phyloP scores from a whole-genome alignment of 2,888 invertebrate species.

The Corythucha ciliata region DNA sequence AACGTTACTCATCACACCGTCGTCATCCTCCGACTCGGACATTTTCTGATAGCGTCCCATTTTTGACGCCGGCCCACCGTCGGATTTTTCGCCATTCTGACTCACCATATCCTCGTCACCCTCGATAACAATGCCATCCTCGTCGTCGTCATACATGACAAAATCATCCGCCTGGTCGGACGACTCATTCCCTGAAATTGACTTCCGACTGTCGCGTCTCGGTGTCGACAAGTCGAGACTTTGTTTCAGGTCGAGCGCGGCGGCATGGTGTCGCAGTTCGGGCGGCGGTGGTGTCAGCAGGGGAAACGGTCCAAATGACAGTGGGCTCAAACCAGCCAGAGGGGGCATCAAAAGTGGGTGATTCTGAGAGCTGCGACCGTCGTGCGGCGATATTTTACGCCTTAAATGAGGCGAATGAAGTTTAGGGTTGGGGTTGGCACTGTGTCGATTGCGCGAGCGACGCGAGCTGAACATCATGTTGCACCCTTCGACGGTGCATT shows the following conservation, averaged over 20 bases:
- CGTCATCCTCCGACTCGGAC: slow-evolving; percentile 48
- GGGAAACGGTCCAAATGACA: slow-evolving; percentile 69
- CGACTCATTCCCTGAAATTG: slow-evolving; percentile 39
- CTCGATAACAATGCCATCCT: slow-evolving; percentile 64
- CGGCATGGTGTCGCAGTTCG: slow-evolving; percentile 44
- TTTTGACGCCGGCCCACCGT: slow-evolving; percentile 9
- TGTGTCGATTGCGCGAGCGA: slow-evolving; percentile 89
- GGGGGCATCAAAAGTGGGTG: slow-evolving; percentile 72
- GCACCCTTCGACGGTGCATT: slow-evolving; percentile 96
- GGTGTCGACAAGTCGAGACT: slow-evolving; percentile 49
- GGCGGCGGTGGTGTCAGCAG: slow-evolving; percentile 51
- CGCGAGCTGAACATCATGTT: slow-evolving; percentile 99
- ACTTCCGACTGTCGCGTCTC: slow-evolving; percentile 44
- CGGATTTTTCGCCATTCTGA: slow-evolving; percentile 26
- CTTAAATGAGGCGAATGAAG: slow-evolving; percentile 90
- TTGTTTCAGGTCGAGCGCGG: slow-evolving; percentile 56
- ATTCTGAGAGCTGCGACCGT: slow-evolving; percentile 79
- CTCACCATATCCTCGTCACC: slow-evolving; percentile 47
- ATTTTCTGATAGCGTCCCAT: slow-evolving; percentile 50
- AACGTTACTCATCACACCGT: slow-evolving; percentile 50
- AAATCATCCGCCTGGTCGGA: slow-evolving; percentile 42
- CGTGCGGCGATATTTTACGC: slow-evolving; percentile 88
- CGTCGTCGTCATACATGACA: slow-evolving; percentile 51
- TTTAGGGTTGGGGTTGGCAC: slow-evolving; percentile 97
- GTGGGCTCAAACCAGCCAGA: slow-evolving; percentile 57